Percentiles rank a stretch among this genome's conserved stretches.
Evolutionary conservation across 2,797 vertebrate species (phyloP).

Genomic region (Carduelis carduelis): DNA sequence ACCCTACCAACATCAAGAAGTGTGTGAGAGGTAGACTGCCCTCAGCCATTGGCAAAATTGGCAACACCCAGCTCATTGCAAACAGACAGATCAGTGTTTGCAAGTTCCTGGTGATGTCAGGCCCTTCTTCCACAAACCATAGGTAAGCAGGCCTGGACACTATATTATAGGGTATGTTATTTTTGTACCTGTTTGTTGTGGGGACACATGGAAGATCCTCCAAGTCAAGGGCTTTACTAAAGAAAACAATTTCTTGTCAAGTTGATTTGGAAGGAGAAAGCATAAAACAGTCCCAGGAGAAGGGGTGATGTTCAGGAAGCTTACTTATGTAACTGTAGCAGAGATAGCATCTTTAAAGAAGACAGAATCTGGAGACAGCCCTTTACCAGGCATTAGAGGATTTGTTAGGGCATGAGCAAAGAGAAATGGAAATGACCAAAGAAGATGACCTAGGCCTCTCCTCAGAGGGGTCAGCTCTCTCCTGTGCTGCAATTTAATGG

Average conservation of each 20-base stretch:
- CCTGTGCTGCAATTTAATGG: not conserved
- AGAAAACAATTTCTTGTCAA: not conserved
- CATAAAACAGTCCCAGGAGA: not conserved
- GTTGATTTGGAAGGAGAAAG: not conserved
- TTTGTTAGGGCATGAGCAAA: not conserved
- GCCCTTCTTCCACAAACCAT: not conserved
- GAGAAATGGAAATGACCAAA: constrained; percentile 22
- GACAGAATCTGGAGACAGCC: not conserved
- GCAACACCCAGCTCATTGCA: not conserved
- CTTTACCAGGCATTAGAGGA: not conserved
- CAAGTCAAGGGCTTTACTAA: not conserved
- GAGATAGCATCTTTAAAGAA: not conserved
- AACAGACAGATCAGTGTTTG: constrained; percentile 11
- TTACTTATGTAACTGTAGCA: constrained; percentile 1
- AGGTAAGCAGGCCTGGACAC: not conserved
- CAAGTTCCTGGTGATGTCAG: not conserved
- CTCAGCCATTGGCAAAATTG: not conserved
- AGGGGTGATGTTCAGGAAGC: not conserved
- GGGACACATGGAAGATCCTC: not conserved
- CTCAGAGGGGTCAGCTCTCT: not conserved
- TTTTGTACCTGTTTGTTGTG: constrained; percentile 8
- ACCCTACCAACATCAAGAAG: not conserved
- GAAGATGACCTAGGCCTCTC: not conserved
- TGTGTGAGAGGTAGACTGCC: not conserved
- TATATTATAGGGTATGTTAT: not conserved